Evolutionary conservation across 2,888 invertebrate species (phyloP), one percentile per base, ranked within the genome.

Genomic region (Tortrix viridana): DNA sequence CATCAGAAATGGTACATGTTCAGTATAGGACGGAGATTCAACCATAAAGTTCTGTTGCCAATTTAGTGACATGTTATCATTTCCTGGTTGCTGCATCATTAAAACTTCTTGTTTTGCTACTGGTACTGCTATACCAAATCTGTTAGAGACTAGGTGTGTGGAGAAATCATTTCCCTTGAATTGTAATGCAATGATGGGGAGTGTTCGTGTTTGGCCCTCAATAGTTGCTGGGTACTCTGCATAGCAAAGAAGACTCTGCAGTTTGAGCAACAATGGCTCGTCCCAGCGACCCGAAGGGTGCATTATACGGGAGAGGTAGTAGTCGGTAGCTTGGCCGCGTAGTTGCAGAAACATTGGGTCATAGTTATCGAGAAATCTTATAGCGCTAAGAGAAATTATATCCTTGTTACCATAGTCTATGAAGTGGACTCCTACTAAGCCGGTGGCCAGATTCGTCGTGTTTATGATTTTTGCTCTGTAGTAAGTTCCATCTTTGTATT

Each of bases 351-450:
- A 86, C 80, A 88, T 72, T 14, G 93, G 92, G 56, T 88, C 86
- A 74, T 94, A 92, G 47, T 77, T 85, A 50, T 93, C 92, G 62
- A 95, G 77, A 47, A 93, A 86, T 74, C 96, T 85, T 49, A 95
- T 92, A 65, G 94, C 93, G 44, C 88, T 91, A 56, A 93, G 78
- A 18, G 94, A 92, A 61, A 96, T 92, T 14, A 93, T 79, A 70
- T 94, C 94, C 69, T 89, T 92, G 74, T 95, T 95, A 48, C 95
- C 95, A 73, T 93, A 95, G 77, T 95, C 95, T 37, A 95, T 91
- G 70, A 95, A 95, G 62, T 93, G 93, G n/a, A 95, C 94, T 69
- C 94, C 93, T 53, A 95, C 93, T 58, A 93, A 83, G 19, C 93
- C 94, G 65, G 91, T 90, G 3, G 85, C 75, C 50, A 93, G 72